Percentiles rank a stretch among this genome's conserved stretches.
These are phyloP conservation scores for Eremophila alpestris DNA, from an alignment of 2,797 vertebrate genomes.

Conservation along the genomic window DNA sequence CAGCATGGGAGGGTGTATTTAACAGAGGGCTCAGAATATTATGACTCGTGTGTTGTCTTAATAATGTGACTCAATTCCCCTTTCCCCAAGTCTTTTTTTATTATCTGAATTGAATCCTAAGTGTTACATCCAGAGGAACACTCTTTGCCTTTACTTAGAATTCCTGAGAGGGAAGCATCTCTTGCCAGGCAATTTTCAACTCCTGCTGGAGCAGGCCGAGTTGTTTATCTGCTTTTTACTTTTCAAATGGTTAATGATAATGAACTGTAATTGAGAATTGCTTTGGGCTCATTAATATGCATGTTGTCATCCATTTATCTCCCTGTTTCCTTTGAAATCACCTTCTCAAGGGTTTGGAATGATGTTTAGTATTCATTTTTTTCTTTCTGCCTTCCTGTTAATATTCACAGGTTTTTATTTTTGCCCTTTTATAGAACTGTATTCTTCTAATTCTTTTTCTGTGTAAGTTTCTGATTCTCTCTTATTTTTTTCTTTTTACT, in stretches of 20 bases:
- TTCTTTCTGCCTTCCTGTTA: not conserved
- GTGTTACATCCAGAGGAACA: not conserved
- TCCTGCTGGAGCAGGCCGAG: not conserved
- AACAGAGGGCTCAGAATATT: not conserved
- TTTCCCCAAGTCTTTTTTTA: not conserved
- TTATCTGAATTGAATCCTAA: constrained; percentile 42
- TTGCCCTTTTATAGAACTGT: not conserved
- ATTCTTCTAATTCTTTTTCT: not conserved
- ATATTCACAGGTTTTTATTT: not conserved
- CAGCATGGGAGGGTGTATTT: not conserved
- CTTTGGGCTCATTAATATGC: constrained; percentile 42
- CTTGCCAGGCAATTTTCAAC: constrained; percentile 28
- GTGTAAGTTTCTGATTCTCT: not conserved
- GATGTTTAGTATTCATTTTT: not conserved
- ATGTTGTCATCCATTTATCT: constrained; percentile 36
- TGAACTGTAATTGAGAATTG: constrained; percentile 47
- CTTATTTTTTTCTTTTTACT: not conserved
- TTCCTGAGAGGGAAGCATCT: constrained; percentile 38
- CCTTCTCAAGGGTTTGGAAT: constrained; percentile 28
- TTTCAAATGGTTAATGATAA: constrained; percentile 57
- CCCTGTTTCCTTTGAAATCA: constrained; percentile 54
- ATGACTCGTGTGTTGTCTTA: not conserved
- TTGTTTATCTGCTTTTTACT: constrained; percentile 41
- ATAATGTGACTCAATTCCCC: not conserved
- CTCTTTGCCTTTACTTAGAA: constrained; percentile 36